These are phyloP conservation scores for Atethmia centrago DNA, from an alignment of 2,888 invertebrate species.

Conservation along the genomic window DNA sequence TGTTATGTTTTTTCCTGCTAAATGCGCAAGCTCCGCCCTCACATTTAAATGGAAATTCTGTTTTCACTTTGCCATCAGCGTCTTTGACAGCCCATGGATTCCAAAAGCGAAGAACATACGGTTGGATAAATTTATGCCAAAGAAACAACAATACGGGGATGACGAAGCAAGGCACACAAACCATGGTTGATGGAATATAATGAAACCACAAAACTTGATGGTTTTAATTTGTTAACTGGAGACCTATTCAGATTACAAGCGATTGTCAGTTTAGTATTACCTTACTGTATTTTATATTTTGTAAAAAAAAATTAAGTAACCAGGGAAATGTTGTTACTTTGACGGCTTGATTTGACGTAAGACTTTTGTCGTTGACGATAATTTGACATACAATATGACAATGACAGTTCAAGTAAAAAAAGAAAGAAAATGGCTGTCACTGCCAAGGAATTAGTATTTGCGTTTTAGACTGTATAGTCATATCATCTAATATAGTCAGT, in stretches of 20 bases:
- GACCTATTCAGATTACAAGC: background rate
- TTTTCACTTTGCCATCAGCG: constrained; percentile 90
- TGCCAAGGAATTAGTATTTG: constrained; percentile 10
- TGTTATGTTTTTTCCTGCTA: constrained; percentile 71
- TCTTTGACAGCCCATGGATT: constrained; percentile 94
- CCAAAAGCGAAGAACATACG: constrained; percentile 95
- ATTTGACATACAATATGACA: constrained; percentile 5
- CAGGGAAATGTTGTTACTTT: background rate
- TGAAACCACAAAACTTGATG: constrained; percentile 4
- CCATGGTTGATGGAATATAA: constrained; percentile 89
- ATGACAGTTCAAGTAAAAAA: background rate
- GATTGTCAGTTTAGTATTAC: constrained; percentile 3
- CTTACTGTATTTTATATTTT: background rate
- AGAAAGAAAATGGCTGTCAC: background rate
- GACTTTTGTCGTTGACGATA: background rate
- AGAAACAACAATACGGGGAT: constrained; percentile 95
- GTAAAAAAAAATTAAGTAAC: background rate
- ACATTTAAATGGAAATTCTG: constrained; percentile 91
- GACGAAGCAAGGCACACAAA: constrained; percentile 96
- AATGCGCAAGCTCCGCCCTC: constrained; percentile 90
- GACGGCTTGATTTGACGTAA: background rate
- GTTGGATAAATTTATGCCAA: constrained; percentile 96
- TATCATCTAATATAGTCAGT: no score
- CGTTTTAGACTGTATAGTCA: background rate
- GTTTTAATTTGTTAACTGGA: background rate